phyloP scores from a whole-genome alignment of 2,888 invertebrate genomes.

The Heterodera filipjevi region DNA sequence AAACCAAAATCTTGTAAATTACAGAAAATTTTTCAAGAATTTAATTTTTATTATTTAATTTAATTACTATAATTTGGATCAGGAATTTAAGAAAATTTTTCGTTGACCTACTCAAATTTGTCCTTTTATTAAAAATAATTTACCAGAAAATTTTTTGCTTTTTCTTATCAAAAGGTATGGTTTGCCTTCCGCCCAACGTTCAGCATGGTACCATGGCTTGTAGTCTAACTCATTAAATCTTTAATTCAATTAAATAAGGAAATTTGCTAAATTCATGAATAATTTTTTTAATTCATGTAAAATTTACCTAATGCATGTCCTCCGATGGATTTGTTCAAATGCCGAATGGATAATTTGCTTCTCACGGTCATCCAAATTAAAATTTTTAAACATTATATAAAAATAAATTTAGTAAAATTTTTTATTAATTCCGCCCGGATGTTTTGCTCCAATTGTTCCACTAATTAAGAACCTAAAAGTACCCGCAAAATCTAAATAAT shows the following conservation, averaged over 20 bases:
- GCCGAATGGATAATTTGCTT: slow-evolving; percentile 46
- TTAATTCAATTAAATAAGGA: background rate
- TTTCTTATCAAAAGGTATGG: slow-evolving; percentile 62
- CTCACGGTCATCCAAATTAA: slow-evolving; percentile 51
- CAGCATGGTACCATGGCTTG: slow-evolving; percentile 64
- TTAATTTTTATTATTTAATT: no score
- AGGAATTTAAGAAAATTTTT: no score
- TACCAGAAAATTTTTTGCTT: slow-evolving; percentile 59
- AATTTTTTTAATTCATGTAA: slow-evolving; percentile 40
- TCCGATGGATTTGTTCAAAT: slow-evolving; percentile 55
- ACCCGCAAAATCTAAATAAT: no score
- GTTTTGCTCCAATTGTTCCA: no score
- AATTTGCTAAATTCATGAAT: no score
- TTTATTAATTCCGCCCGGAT: no score
- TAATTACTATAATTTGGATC: no score
- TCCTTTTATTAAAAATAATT: no score
- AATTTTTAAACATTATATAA: background rate
- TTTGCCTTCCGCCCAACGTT: slow-evolving; percentile 56
- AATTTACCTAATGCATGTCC: slow-evolving; percentile 56
- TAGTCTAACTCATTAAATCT: slow-evolving; percentile 51
- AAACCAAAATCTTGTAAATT: no score
- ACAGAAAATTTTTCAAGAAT: no score
- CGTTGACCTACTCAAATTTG: no score
- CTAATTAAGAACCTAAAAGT: no score
- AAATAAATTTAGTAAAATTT: background rate